A percentile compares a stretch with the other conserved stretches of the same genome.
phyloP scores from a whole-genome alignment of 2,888 invertebrate species.

The Serrognathus titanus region DNA sequence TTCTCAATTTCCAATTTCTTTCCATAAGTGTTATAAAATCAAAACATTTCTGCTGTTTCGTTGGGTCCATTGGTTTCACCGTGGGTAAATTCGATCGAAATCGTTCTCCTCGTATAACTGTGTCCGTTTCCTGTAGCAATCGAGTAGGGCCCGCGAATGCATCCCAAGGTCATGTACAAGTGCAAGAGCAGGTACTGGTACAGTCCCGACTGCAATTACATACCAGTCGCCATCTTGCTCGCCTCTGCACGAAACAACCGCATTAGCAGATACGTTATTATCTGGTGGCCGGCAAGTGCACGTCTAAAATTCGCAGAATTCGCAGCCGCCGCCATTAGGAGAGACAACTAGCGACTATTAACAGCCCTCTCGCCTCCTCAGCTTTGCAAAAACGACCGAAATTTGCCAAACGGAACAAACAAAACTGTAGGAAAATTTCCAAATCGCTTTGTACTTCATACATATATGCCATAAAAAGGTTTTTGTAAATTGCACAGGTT shows the following conservation, averaged over 20 bases:
- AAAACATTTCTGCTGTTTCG: too few species aligned
- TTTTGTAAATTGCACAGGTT: too few species aligned
- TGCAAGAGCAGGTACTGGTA: conserved; percentile 6
- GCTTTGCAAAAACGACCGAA: too few species aligned
- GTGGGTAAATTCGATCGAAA: too few species aligned
- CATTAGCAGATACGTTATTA: conserved; percentile 6
- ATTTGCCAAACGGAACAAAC: too few species aligned
- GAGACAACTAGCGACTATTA: background rate
- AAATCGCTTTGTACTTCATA: too few species aligned
- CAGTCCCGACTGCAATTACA: conserved; percentile 8
- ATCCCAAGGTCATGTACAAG: conserved; percentile 9
- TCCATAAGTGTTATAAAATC: too few species aligned
- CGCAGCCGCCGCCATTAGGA: background rate
- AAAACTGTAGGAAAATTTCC: too few species aligned
- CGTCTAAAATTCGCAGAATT: background rate
- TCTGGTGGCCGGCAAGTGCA: background rate
- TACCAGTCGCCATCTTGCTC: conserved; percentile 4
- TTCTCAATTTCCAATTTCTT: too few species aligned
- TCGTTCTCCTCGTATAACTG: background rate
- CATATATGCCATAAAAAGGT: too few species aligned
- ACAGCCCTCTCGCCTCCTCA: background rate
- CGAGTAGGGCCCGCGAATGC: conserved; percentile 2
- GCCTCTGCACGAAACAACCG: conserved; percentile 6
- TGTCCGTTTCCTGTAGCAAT: conserved; percentile 5
- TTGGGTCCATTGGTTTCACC: too few species aligned